Percentiles rank a stretch among this genome's conserved stretches.
Conservation (phyloP, 2,113 vertebrate species). For the Phaetusa simplex region DNA sequence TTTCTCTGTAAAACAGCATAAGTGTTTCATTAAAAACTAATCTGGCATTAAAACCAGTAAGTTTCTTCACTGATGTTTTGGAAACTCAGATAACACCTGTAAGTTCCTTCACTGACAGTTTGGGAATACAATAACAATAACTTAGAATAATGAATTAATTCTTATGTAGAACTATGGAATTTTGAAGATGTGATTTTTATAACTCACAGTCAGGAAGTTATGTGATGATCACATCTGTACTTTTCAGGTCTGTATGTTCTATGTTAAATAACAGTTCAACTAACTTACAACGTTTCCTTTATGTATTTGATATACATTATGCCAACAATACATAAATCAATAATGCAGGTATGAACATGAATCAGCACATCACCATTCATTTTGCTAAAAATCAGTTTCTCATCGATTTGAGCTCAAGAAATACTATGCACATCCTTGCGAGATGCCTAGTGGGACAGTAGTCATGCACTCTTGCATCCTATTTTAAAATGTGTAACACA, state of each 20-base stretch:
- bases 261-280: background rate
- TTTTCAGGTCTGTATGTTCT: background rate
- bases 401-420: background rate
- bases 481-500: background rate
- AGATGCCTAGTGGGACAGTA: background rate
- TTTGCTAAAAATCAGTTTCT: background rate
- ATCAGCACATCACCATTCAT: background rate
- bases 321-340: background rate
- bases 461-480: background rate
- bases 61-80: background rate
- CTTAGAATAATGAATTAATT: background rate
- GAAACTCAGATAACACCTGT: background rate
- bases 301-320: background rate
- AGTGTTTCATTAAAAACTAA: background rate
- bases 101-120: background rate
- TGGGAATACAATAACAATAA: background rate
- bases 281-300: background rate
- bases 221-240: background rate
- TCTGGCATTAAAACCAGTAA: background rate
- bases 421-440: background rate
- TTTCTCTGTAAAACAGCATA: background rate
- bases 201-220: background rate
- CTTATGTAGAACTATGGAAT: background rate
- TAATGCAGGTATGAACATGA: background rate
- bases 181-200: background rate